Evolutionary conservation across 2,888 invertebrate genomes (phyloP).

Genomic region (Philopedon plagiatum): DNA sequence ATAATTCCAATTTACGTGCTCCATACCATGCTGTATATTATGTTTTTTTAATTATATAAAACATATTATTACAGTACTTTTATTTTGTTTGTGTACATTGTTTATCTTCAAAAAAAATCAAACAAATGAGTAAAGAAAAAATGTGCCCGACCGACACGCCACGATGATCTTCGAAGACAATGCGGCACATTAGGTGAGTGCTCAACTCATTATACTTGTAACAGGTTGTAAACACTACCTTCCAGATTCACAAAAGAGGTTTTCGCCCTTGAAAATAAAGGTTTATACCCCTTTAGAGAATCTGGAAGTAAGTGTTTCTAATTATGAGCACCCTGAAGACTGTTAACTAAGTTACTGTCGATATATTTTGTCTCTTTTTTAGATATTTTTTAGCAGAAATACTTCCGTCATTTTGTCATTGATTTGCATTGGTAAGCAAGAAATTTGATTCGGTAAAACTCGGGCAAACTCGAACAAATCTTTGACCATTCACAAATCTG

Average conservation of each 20-base stretch:
- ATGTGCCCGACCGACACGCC: neutral
- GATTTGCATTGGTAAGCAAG: neutral
- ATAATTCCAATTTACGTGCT: neutral
- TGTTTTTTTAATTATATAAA: neutral
- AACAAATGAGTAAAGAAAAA: neutral
- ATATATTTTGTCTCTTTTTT: neutral
- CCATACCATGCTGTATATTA: neutral
- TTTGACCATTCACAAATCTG: too few relatives aligned
- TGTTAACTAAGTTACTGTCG: neutral
- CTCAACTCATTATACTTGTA: constrained; percentile 32
- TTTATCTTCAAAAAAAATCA: neutral
- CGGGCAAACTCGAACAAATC: too few relatives aligned
- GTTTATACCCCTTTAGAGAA: too few relatives aligned
- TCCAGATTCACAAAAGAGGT: too few relatives aligned
- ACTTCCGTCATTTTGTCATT: neutral
- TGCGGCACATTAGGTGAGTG: constrained; percentile 18
- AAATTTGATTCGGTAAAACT: too few relatives aligned
- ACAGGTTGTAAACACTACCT: constrained; percentile 33
- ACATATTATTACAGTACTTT: too few relatives aligned
- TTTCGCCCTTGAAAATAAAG: too few relatives aligned
- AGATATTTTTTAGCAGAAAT: neutral
- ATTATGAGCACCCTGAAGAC: neutral
- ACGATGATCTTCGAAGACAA: neutral
- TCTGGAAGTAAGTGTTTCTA: neutral
- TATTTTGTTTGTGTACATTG: neutral